Base-by-base conservation (phyloP, 2,888 invertebrate genomes). In the Elaeidobius kamerunicus region DNA sequence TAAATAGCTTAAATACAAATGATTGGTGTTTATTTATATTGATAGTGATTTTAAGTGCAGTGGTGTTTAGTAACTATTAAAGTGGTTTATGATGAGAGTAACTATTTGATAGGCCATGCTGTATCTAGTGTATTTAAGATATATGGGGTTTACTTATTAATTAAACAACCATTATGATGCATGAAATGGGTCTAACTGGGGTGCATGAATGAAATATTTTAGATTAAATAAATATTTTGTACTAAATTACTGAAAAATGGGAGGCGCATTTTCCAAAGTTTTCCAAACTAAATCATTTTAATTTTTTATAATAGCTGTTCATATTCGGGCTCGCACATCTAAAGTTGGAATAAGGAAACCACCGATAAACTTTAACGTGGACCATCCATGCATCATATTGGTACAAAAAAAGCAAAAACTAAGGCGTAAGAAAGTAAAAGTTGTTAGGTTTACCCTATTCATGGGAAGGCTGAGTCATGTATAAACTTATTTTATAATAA, bases 301-400 rank as follows among this genome's bases (percentile, higher is more conserved):
- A 14, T 14, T 44, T 44, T 44, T 20, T n/a, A 14, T n/a, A 16
- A 18, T 39, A 50, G 44, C 36, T 51, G 45, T 39, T 14, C 47
- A 48, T 48, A 48, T 51, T 19, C 30, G 15, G 17, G 40, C 45
- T 23, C 36, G 55, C 15, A 55, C 41, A 17, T 36, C 50, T 36
- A 52, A 16, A 27, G 19, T 46, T 30, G 28, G 28, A 30, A 15
- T 19, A 17, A 36, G 42, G 36, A 47, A 30, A n/a, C 52, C 46
- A 30, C 28, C 50, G 3, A 34, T 44, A 14, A 23, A 39, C 15
- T 59, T 60, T 38, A 27, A 34, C 19, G 59, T 52, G 14, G 57
- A 60, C 47, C 60, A 58, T 45, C 56, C 56, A 28, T 60, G 54
- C 40, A 50, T 60, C 27, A 35, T 60, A 28, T 20, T 59, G 17